Evolutionary conservation across 1,140 invertebrate genomes (phyloP), one percentile per base, ranked within the genome.

Genomic region (Orius insidiosus): DNA sequence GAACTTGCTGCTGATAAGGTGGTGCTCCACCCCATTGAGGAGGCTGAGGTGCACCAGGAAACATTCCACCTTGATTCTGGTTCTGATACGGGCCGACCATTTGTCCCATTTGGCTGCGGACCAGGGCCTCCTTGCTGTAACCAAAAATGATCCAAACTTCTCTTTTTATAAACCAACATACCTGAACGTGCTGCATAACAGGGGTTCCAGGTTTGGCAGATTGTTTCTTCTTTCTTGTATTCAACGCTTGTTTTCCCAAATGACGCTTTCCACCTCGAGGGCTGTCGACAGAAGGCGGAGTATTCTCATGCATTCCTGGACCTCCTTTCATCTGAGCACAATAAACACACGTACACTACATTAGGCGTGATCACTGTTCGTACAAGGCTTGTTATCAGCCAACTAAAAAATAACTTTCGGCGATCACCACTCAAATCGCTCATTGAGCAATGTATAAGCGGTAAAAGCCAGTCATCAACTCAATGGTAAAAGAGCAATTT

Each of bases 201-300:
- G 57, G 53, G 16, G 52, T 52, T 16, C 50, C 48, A n/a, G 54
- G 55, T 45, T 55, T 55, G 3, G 37, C 38, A 9, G 43, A 52
- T 38, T 56, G 56, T 48, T 57, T 56, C 38, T 53, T 53, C 30
- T 54, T 53, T n/a, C 55, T 35, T 18, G 50, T 45, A 33, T 31
- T 7, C 33, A 41, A 32, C 32, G 55, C 52, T 40, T 54, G 47
- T 40, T 52, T 49, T 18, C 47, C 52, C 48, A 41, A 46, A 39
- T 51, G 46, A 44, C 56, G 52, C 18, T 50, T 50, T 59, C 64
- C 65, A 9, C 58, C 59, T 9, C 72, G 64, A n/a, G 71, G 71
- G 52, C 74, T 70, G 57, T 72, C 68, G 45, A 68, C 66, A 10
- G 66, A 69, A 3, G 65, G 66, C 3, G 70, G 71, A 35, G 65